A percentile compares a stretch with the other conserved stretches of the same genome.
Conservation (phyloP, 2,888 invertebrate species). For the Aleiodes testaceus region DNA sequence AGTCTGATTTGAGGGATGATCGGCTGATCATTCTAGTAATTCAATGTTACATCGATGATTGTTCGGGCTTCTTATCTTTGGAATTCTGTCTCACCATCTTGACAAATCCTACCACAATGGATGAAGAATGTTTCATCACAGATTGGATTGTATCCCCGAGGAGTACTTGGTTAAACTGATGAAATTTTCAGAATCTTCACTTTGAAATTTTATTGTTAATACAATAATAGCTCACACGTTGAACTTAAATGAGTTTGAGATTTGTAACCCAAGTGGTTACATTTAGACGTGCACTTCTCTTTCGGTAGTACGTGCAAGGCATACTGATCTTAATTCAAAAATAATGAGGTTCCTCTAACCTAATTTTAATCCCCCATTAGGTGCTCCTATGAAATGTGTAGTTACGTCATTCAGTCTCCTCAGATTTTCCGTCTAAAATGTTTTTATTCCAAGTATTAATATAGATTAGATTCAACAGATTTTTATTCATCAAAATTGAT, state of each 20-base stretch:
- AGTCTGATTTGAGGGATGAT: too few species aligned
- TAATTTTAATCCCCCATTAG: constrained; percentile 58
- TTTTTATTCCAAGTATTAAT: too few species aligned
- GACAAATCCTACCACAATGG: too few species aligned
- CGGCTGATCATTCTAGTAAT: too few species aligned
- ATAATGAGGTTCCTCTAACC: constrained; percentile 56
- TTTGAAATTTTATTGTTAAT: background rate
- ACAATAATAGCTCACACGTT: background rate
- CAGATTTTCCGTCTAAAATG: background rate
- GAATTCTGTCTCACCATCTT: too few species aligned
- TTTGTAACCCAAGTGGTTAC: constrained; percentile 20
- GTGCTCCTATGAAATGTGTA: constrained; percentile 31
- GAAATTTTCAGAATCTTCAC: background rate
- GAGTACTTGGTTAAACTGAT: background rate
- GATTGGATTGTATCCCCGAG: too few species aligned
- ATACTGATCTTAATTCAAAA: constrained; percentile 60
- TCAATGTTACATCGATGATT: too few species aligned
- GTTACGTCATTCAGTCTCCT: background rate
- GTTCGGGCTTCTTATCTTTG: too few species aligned
- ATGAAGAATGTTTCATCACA: too few species aligned
- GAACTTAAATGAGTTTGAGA: constrained; percentile 18
- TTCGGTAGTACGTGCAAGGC: constrained; percentile 23
- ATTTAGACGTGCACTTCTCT: constrained; percentile 18
- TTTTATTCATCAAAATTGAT: too few species aligned
- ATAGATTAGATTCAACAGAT: too few species aligned